A percentile compares a stretch with the other conserved stretches of the same genome.
Evolutionary conservation across 92 coral and sea anemone species (phyloP).

Genomic region (Desmophyllum pertusum): DNA sequence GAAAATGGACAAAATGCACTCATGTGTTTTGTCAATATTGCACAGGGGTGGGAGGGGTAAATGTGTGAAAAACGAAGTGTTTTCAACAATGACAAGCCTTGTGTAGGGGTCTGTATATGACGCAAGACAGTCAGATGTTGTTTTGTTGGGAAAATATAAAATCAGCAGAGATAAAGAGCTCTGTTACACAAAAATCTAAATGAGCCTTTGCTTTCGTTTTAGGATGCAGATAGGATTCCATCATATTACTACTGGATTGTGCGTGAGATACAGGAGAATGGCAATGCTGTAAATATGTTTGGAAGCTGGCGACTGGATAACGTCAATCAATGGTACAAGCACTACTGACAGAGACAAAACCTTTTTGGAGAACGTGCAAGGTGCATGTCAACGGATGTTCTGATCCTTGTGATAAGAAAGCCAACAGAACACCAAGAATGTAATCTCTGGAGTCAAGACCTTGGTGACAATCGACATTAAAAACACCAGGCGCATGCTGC

Average conservation of each 20-base stretch:
- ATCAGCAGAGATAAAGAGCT: too few relatives aligned
- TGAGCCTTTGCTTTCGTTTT: too few relatives aligned
- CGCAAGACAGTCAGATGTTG: too few relatives aligned
- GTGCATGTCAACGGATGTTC: neutral
- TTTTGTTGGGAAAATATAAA: too few relatives aligned
- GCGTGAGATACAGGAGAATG: neutral
- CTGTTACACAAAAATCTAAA: too few relatives aligned
- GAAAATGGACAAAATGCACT: too few relatives aligned
- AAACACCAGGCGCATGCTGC: neutral
- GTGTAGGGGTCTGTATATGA: too few relatives aligned
- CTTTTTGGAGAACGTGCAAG: neutral
- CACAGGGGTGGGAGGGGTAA: too few relatives aligned
- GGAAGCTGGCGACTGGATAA: conserved; percentile 1
- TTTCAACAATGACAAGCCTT: too few relatives aligned
- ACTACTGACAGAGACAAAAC: neutral
- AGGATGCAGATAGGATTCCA: conserved; percentile 1
- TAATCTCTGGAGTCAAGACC: neutral
- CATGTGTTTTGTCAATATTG: too few relatives aligned
- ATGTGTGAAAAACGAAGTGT: too few relatives aligned
- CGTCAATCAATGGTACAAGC: neutral
- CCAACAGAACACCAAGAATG: neutral
- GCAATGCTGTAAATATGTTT: neutral
- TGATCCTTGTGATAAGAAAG: neutral
- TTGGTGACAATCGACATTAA: neutral
- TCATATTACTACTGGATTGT: neutral